phyloP scores from a whole-genome alignment of 1,140 invertebrate genomes.

The Eriocheir sinensis region DNA sequence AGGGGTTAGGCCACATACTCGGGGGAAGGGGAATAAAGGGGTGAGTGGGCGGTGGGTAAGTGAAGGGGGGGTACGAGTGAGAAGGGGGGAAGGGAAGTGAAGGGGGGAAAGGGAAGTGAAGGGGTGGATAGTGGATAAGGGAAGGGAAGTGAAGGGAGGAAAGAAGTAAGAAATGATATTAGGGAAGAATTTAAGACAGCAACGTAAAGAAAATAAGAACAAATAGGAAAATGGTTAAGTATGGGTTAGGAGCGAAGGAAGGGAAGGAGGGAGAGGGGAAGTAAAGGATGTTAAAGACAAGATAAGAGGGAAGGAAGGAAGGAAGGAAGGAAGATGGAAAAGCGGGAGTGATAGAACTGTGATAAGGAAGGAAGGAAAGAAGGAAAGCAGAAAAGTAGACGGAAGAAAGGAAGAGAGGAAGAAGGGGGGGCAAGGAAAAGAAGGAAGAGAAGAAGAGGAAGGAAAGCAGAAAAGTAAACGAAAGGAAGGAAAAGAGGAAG shows the following conservation, averaged over 20 bases:
- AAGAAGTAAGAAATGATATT: neutral
- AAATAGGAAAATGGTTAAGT: too few species aligned
- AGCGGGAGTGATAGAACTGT: neutral
- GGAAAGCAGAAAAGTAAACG: too few species aligned
- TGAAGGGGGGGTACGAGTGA: neutral
- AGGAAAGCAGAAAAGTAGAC: too few species aligned
- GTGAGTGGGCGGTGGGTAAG: too few species aligned
- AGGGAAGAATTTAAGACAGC: neutral
- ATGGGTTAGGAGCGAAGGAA: neutral
- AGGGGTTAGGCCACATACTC: too few species aligned
- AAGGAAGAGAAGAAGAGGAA: too few species aligned
- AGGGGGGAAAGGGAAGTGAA: neutral
- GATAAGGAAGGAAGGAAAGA: too few species aligned
- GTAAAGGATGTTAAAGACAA: too few species aligned
- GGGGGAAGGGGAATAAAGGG: too few species aligned
- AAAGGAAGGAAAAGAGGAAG: too few species aligned
- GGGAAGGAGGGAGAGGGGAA: neutral
- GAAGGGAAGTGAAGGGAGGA: neutral
- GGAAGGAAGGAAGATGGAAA: neutral
- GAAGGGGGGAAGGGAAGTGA: neutral
- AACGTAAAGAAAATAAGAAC: neutral
- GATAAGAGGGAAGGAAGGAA: too few species aligned
- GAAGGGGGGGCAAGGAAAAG: too few species aligned
- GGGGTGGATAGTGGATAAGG: neutral
- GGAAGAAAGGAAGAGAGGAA: neutral